phyloP scores from a whole-genome alignment of 2,888 invertebrate genomes.

The Drosophila pseudotalamancana region DNA sequence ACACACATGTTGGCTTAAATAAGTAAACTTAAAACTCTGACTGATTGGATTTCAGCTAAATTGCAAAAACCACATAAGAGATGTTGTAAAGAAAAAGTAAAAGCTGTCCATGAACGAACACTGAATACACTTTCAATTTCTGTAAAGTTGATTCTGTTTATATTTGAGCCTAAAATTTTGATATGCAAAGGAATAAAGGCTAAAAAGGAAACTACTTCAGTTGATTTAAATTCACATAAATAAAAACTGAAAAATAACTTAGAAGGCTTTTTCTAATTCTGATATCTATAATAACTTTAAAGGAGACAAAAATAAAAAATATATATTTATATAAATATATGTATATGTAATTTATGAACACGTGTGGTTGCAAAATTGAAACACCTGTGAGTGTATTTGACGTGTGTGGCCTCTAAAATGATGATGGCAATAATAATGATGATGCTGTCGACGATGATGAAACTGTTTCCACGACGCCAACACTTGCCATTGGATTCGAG shows the following conservation, averaged over 20 bases:
- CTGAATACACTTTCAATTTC: not conserved
- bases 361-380: not conserved
- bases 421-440: constrained; percentile 23
- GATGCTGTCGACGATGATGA: constrained; percentile 15
- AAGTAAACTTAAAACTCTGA: constrained; percentile 34
- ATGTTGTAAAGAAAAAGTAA: constrained; percentile 22
- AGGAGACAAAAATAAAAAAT: no score
- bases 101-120: not conserved
- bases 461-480: constrained; percentile 13
- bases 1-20: constrained; percentile 31
- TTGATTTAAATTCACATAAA: no score
- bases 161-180: no score
- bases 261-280: no score
- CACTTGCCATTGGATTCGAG: constrained; percentile 26
- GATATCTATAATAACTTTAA: no score
- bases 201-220: no score
- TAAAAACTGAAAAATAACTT: no score
- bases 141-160: no score
- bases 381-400: constrained; percentile 1
- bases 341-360: not conserved
- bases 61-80: constrained; percentile 2
- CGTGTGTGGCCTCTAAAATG: constrained; percentile 29
- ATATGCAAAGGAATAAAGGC: not conserved
- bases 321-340: not conserved
- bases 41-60: constrained; percentile 41